Percentiles rank a stretch among this genome's conserved stretches.
Conservation (phyloP, 2,888 invertebrate species). For the Sarcophaga rosellei region DNA sequence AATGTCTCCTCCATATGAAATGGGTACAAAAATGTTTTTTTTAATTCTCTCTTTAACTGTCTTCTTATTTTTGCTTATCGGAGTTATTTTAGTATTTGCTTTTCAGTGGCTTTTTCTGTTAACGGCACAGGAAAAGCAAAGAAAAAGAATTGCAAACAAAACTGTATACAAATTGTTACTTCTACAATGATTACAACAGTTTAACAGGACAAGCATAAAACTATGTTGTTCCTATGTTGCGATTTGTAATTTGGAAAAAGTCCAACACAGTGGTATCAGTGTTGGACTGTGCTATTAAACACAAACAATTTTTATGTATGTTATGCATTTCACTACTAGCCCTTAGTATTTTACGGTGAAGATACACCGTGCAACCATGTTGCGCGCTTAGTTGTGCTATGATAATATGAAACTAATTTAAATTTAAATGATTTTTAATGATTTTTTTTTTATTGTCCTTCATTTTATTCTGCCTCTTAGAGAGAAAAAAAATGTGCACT, state of each 20-base stretch:
- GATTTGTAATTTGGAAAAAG: conserved; percentile 55
- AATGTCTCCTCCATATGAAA: conserved; percentile 1
- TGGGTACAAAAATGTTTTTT: conserved; percentile 20
- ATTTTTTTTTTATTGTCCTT: conserved; percentile 21
- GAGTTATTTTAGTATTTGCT: conserved; percentile 47
- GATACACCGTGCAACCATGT: background rate
- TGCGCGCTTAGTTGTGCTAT: background rate
- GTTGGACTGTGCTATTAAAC: no score
- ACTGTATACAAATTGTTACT: conserved; percentile 48
- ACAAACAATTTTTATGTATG: conserved; percentile 1
- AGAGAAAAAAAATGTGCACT: background rate
- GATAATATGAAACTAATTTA: conserved; percentile 64
- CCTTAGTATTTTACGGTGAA: background rate
- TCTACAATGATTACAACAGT: conserved; percentile 46
- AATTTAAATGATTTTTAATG: conserved; percentile 68
- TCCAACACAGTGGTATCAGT: conserved; percentile 30
- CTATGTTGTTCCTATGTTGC: conserved; percentile 31
- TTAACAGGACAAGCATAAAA: conserved; percentile 21
- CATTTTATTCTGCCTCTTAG: background rate
- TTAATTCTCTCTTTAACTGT: background rate
- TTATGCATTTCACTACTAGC: background rate
- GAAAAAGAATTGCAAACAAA: conserved; percentile 24
- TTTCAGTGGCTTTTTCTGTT: conserved; percentile 30
- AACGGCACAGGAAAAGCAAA: background rate
- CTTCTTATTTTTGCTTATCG: conserved; percentile 48